Base-by-base conservation (phyloP, 1,140 invertebrate species). In the Euborellia annulipes region DNA sequence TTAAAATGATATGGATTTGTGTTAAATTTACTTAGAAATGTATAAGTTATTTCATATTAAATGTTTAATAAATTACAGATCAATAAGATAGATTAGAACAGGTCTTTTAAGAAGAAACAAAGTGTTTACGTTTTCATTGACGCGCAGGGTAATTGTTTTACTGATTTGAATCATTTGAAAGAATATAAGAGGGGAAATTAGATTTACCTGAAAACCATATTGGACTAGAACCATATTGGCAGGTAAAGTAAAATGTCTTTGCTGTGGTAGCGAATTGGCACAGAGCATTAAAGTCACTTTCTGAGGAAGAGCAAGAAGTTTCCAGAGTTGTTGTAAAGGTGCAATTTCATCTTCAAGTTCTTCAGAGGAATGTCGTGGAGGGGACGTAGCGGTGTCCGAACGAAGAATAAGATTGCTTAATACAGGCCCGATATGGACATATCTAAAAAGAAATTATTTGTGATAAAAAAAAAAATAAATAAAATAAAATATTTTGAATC, bases 171-270 rank as follows among this genome's bases (percentile, higher is more conserved):
- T 38, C 37, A 38, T 7, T 17, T 19, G 4, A 6, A 4, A 4
- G 8, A 7, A 19, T 16, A 6, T 19, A 38, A 16, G 4, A 38
- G n/a, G n/a, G 4, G 8, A 17, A 17, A 18, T 40, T 23, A 18
- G 34, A 52, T 54, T 34, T 55, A 77, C 74, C 70, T 76, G 67
- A 59, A 78, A 75, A 27, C 75, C 75, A 58, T 78, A 79, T 56
- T 79, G 74, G 9, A 75, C 68, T 21, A 79, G 63, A 47, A 78
- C 64, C 40, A 76, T 62, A 55, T 75, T 71, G 13, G 65, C 65
- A 17, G 75, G 75, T 48, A 78, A 58, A 11, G 58, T 54, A 52
- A 62, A 62, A 46, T 63, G 57, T 27, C 60, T 54, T 54, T 53
- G 17, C 36, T 51, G 45, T 41, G 68, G 64, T 30, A 72, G 62